phyloP scores from a whole-genome alignment of 2,113 vertebrate genomes.

The Myanophis thanlyinensis region DNA sequence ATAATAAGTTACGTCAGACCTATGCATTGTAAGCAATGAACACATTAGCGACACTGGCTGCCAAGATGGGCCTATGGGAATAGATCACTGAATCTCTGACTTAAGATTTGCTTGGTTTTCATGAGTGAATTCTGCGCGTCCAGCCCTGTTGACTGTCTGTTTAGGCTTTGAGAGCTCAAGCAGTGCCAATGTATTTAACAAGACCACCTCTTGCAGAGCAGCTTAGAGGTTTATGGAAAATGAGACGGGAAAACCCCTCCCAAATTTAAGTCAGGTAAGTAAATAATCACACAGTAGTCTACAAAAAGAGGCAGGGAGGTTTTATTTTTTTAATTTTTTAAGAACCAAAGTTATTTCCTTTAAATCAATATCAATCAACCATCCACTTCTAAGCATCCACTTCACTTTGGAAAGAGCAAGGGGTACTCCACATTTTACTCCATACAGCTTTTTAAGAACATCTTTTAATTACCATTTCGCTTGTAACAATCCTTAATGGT shows the following conservation, averaged over 20 bases:
- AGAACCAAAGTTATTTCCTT: not conserved
- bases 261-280: not conserved
- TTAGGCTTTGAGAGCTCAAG: accelerated
- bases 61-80: not conserved
- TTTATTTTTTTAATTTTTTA: not conserved
- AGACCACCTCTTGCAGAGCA: not conserved
- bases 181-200: not conserved
- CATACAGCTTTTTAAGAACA: not conserved
- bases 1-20: not conserved
- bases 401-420: not conserved
- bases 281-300: not conserved
- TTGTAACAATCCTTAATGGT: not conserved
- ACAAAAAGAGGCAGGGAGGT: not conserved
- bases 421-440: not conserved
- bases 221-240: not conserved
- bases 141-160: not conserved
- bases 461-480: slow-evolving; percentile 2
- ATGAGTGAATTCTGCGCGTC: not conserved
- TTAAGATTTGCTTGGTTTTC: not conserved
- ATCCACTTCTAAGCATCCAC: not conserved
- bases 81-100: not conserved
- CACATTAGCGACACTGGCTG: not conserved
- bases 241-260: not conserved
- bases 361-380: slow-evolving; percentile 3
- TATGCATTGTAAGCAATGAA: not conserved